Conservation (phyloP, 2,113 vertebrate species). For the Notothenia coriiceps region DNA sequence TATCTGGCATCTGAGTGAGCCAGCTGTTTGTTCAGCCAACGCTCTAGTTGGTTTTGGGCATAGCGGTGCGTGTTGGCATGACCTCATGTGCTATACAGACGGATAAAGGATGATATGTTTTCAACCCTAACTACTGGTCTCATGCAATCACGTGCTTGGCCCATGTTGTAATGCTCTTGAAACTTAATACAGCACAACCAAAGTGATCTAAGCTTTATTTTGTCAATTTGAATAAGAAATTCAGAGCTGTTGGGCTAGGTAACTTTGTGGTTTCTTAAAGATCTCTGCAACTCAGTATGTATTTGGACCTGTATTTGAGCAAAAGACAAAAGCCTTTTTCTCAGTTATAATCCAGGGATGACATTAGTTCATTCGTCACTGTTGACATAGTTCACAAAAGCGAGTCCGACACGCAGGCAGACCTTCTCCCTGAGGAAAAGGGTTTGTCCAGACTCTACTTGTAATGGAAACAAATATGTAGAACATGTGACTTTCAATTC, state of each 20-base stretch:
- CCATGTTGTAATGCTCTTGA: not conserved
- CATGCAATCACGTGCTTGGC: conserved; percentile 23
- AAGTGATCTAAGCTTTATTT: not conserved
- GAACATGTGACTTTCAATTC: conserved; percentile 12
- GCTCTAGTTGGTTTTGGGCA: conserved; percentile 59
- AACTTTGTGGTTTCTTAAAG: not conserved
- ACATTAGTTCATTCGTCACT: not conserved
- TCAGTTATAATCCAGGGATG: not conserved
- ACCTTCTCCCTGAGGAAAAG: not conserved
- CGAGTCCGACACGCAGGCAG: not conserved
- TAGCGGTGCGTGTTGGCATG: conserved; percentile 32
- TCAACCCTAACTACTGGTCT: conserved; percentile 9
- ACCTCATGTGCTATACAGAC: conserved; percentile 33
- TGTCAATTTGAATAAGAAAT: conserved; percentile 3
- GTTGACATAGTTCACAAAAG: not conserved
- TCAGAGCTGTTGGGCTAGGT: not conserved
- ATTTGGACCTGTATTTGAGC: not conserved
- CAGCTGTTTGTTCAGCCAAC: conserved; percentile 52
- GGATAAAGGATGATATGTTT: conserved; percentile 17
- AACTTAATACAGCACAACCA: conserved; percentile 3
- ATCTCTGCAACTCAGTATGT: not conserved
- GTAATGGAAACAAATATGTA: not conserved
- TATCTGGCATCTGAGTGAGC: conserved; percentile 29
- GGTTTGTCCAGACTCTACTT: not conserved
- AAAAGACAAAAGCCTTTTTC: conserved; percentile 14